Base-by-base conservation (phyloP, 2,113 vertebrate genomes). In the Oncorhynchus kisutch region DNA sequence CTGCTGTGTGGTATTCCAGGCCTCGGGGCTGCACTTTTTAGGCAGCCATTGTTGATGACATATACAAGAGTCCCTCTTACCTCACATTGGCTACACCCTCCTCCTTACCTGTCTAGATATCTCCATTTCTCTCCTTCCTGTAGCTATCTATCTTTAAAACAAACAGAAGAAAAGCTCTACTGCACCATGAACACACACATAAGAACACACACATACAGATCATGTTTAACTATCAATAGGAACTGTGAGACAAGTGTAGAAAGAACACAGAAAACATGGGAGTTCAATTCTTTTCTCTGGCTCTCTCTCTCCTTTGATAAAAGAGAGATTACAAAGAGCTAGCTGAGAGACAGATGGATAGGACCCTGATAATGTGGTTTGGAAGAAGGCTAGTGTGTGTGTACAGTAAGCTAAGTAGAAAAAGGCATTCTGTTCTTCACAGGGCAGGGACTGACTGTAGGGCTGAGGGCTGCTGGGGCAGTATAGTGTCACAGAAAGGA, bases 1-100 rank as follows among this genome's bases (percentile, higher is more conserved):
- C 89, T 87, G 87, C 85, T 88, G 87, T 54, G 27, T 79, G 72
- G 81, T 90, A 86, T 88, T 86, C 76, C 78, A 7, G n/a, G 59
- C 87, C 89, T 68, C 16, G 6, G 73, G 90, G 85, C 39, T 45
- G 9, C 39, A 9, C 9, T 45, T 45, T 45, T 45, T 9, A 45
- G 8, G 39, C 39, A 11, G 39, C 73, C 80, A 76, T 86, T 87
- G 84, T 85, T 81, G 87, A 86, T 88, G 86, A 81, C 84, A 88
- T 79, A 78, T 57, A 70, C 74, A 70, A 45, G 39, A 65, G 66
- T 77, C 82, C 81, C 77, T 49, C 80, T 80, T 66, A 73, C 81
- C 87, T 88, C 87, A 88, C 75, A 73, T 74, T 78, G 68, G 74
- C 70, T 65, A 20, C 57, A 74, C 60, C 71, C 68, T 27, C 29